Evolutionary conservation across 1,140 invertebrate species (phyloP), one percentile per base, ranked within the genome.

Genomic region (Mamestra configurata): DNA sequence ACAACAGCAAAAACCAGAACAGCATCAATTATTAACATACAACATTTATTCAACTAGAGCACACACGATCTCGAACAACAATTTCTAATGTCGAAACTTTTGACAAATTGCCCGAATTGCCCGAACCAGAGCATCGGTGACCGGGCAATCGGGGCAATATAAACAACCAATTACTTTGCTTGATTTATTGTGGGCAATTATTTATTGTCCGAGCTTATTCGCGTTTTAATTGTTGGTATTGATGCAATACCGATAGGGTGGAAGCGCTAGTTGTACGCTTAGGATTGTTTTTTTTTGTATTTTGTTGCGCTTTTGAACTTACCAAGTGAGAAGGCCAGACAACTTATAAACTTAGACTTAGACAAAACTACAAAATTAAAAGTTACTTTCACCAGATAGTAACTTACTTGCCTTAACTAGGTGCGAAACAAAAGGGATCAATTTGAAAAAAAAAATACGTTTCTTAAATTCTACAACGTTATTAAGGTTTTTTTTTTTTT

Each of bases 211-310:
- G 61, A 35, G 61, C 61, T 53, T 77, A 77, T 77, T 77, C 75
- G 75, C 75, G 75, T 77, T 77, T 77, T 77, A 77, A 77, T 55
- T 77, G 75, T 76, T 64, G 57, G 24, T 31, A 68, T 77, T 77
- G 75, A 77, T 55, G 75, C 61, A 77, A 77, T 55, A 35, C 18
- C 6, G 7, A 13, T 68, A 53, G 18, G 75, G 75, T 68, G 49
- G 53, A 40, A 11, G 43, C 4, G 0, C 6, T 49, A 7, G 31
- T 77, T 77, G 13, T 35, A 24, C 31, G 18, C 31, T 64, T 37
- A 20, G 35, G 31, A 37, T 8, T 20, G n/a, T 55, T 8, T 22
- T 66, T 20, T n/a, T 43, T 66, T 20, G 4, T 0, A 10, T 20
- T 40, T 20, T 66, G 4, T 35, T 40, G 18, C 40, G 4, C 1